A percentile compares a stretch with the other conserved stretches of the same genome.
These are phyloP conservation scores for Scartelaos histophorus DNA, from an alignment of 2,113 vertebrate genomes.

Conservation along the genomic window DNA sequence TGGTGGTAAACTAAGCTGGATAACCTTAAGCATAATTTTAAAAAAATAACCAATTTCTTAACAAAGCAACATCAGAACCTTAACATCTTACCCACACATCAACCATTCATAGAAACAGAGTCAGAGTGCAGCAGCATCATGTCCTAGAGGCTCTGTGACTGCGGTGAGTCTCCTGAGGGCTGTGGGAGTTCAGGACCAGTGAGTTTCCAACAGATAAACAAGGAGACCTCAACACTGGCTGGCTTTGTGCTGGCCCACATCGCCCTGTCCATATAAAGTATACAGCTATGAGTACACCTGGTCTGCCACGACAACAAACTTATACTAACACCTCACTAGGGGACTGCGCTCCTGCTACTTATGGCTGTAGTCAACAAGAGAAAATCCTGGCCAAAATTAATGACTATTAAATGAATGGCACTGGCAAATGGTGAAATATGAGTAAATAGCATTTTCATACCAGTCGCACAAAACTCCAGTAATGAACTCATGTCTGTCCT, in stretches of 20 bases:
- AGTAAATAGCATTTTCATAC: no score
- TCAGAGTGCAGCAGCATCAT: slow-evolving; percentile 40
- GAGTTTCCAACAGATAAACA: slow-evolving; percentile 74
- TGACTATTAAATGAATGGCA: no score
- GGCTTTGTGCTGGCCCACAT: slow-evolving; percentile 67
- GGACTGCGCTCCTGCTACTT: slow-evolving; percentile 38
- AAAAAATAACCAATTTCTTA: background rate
- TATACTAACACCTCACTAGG: slow-evolving; percentile 60
- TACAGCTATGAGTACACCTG: slow-evolving; percentile 56
- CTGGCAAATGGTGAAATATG: no score
- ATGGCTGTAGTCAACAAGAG: no score
- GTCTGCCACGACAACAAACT: slow-evolving; percentile 3
- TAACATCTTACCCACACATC: background rate
- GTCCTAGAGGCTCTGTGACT: slow-evolving; percentile 18
- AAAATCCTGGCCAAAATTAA: no score
- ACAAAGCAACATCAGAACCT: background rate
- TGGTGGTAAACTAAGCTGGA: background rate
- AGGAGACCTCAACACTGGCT: slow-evolving; percentile 68
- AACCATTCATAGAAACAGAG: background rate
- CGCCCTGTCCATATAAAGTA: slow-evolving; percentile 34
- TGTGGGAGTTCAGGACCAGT: slow-evolving; percentile 70
- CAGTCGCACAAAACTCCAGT: no score
- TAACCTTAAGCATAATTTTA: no score
- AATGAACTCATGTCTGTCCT: no score
- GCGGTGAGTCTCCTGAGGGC: slow-evolving; percentile 32